Conservation (phyloP, 2,797 vertebrate species). For the Ataeniobius toweri region DNA sequence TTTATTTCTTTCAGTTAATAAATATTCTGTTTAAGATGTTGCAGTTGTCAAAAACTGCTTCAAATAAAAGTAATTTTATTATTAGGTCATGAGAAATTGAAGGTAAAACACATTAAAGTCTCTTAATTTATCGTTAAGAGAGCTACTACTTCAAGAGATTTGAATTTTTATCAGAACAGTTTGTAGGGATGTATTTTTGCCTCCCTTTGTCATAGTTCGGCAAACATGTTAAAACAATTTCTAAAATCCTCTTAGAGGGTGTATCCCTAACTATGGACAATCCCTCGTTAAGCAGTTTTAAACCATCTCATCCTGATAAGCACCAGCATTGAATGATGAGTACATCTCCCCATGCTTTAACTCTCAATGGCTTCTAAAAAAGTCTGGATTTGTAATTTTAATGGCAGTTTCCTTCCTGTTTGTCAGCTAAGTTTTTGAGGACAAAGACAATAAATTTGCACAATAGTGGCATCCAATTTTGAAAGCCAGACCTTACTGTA, state of each 20-base stretch:
- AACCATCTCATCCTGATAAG: conserved; percentile 1
- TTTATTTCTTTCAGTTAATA: too few relatives aligned
- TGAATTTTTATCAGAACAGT: not conserved
- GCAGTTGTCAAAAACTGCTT: too few relatives aligned
- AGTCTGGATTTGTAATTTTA: not conserved
- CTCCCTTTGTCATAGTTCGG: not conserved
- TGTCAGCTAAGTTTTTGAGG: not conserved
- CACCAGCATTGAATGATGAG: not conserved
- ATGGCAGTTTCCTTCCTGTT: not conserved
- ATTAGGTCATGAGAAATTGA: too few relatives aligned
- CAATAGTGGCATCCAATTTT: not conserved
- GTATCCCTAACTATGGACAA: not conserved
- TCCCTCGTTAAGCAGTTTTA: not conserved
- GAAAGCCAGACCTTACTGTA: not conserved
- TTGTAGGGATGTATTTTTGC: not conserved
- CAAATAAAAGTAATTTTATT: too few relatives aligned
- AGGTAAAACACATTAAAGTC: not conserved
- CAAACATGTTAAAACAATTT: not conserved
- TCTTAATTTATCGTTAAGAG: not conserved
- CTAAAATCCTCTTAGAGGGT: not conserved
- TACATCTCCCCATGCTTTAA: not conserved
- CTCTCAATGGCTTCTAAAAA: not conserved
- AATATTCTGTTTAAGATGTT: too few relatives aligned
- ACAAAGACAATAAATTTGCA: not conserved
- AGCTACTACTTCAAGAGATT: not conserved